phyloP scores from a whole-genome alignment of 1,140 invertebrate species.

The Potamilus streckersoni region DNA sequence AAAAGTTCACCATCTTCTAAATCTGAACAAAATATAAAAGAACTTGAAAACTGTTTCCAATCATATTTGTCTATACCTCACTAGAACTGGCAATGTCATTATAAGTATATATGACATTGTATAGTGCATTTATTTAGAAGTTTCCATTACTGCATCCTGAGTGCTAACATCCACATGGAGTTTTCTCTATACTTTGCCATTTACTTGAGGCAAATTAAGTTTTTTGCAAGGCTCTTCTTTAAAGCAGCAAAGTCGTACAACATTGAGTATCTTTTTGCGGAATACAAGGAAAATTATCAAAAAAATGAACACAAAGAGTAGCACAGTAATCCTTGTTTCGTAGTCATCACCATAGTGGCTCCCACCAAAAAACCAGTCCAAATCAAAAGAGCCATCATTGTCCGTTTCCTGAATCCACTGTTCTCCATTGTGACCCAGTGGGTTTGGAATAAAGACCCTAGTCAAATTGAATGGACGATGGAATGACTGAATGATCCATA shows the following conservation, averaged over 20 bases:
- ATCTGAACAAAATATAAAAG: too few species aligned
- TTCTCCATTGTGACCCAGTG: slow-evolving; percentile 35
- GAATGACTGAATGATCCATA: slow-evolving; percentile 46
- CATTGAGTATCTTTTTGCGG: slow-evolving; percentile 19
- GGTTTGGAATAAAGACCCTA: slow-evolving; percentile 35
- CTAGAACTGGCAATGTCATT: too few species aligned
- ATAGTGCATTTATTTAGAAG: too few species aligned
- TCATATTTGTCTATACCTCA: too few species aligned
- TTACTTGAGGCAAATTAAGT: not conserved
- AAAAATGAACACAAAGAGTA: slow-evolving; percentile 40
- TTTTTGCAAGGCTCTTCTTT: slow-evolving; percentile 31
- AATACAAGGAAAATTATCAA: slow-evolving; percentile 34
- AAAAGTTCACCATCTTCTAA: too few species aligned
- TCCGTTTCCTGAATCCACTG: slow-evolving; percentile 27
- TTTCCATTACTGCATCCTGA: too few species aligned
- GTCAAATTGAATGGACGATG: slow-evolving; percentile 48
- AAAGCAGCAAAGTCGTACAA: slow-evolving; percentile 22
- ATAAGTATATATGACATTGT: too few species aligned
- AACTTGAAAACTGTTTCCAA: too few species aligned
- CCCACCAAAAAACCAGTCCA: slow-evolving; percentile 31
- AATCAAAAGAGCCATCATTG: slow-evolving; percentile 13
- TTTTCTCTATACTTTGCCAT: not conserved
- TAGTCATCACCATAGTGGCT: slow-evolving; percentile 46
- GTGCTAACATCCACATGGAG: too few species aligned
- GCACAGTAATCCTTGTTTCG: slow-evolving; percentile 38